Evolutionary conservation across 1,140 invertebrate species (phyloP), one percentile per base, ranked within the genome.

Genomic region (Meloidogyne floridensis): DNA sequence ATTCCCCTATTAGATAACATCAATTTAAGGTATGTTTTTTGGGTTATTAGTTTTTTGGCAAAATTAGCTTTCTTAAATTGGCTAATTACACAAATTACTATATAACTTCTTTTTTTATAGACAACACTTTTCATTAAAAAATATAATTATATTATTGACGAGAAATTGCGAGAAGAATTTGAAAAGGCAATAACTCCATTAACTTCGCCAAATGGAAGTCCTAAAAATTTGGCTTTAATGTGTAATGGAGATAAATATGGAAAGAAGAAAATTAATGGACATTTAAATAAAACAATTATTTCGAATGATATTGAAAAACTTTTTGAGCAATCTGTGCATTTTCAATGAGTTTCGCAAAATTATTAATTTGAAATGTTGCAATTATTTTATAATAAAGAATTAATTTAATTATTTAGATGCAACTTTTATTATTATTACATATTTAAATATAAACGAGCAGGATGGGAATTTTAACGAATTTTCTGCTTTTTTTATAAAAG

Each of bases 71-170:
- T 32, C 32, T 32, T 32, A 32, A 32, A 32, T 32, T 2, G 32
- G 2, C 32, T 32, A 32, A 32, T 32, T 32, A 32, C 32, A 32
- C 2, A 32, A 32, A 32, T 20, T 20, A 20, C 20, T 32, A 32
- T 32, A 32, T 32, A 32, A 32, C 32, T 32, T 32, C 32, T 32
- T 32, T 47, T 47, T 47, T 65, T 65, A n/a, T 15, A 65, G 59
- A n/a, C 7, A 6, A 65, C 59, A 65, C 59, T 65, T 6, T 65
- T 65, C 15, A n/a, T 65, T n/a, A 65, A 65, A 65, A 65, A 65
- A 65, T 65, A 65, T 18, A 65, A 65, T n/a, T 65, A 65, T 65
- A 18, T 65, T n/a, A 65, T 65, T 65, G 59, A 65, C 59, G n/a
- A 65, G 6, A 65, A 65, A 65, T 65, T 65, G n/a, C 13, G 59